Evolutionary conservation across 2,888 invertebrate genomes (phyloP).

Genomic region (Choristoneura rosaceana): DNA sequence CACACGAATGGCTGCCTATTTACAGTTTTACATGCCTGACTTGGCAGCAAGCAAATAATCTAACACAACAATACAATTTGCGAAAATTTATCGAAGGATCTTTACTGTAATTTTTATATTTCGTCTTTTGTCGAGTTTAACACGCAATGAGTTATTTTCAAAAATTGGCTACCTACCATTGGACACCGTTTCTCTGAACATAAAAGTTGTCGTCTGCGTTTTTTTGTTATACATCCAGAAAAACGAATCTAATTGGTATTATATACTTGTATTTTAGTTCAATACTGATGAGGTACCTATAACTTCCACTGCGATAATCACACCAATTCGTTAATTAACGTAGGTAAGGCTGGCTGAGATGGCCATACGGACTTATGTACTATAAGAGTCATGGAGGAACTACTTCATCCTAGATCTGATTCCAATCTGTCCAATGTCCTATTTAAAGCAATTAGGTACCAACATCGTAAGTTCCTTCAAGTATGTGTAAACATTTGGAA

Average conservation of each 20-base stretch:
- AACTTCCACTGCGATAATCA: background rate
- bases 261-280: too few species aligned
- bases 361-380: background rate
- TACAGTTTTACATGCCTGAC: slow-evolving; percentile 50
- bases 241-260: background rate
- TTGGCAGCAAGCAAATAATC: slow-evolving; percentile 33
- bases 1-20: slow-evolving; percentile 45
- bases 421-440: background rate
- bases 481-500: slow-evolving; percentile 55
- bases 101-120: too few species aligned
- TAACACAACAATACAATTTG: slow-evolving; percentile 19
- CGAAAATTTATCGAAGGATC: background rate
- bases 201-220: too few species aligned
- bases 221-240: too few species aligned
- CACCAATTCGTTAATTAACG: background rate
- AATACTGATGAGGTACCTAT: background rate
- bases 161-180: too few species aligned
- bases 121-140: too few species aligned
- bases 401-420: background rate
- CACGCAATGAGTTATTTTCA: too few species aligned
- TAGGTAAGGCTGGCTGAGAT: background rate
- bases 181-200: too few species aligned
- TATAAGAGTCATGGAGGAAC: background rate
- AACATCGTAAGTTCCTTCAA: slow-evolving; percentile 12
- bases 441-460: background rate